A percentile compares a stretch with the other conserved stretches of the same genome.
Evolutionary conservation across 2,888 invertebrate genomes (phyloP).

Genomic region (Seira musarum): DNA sequence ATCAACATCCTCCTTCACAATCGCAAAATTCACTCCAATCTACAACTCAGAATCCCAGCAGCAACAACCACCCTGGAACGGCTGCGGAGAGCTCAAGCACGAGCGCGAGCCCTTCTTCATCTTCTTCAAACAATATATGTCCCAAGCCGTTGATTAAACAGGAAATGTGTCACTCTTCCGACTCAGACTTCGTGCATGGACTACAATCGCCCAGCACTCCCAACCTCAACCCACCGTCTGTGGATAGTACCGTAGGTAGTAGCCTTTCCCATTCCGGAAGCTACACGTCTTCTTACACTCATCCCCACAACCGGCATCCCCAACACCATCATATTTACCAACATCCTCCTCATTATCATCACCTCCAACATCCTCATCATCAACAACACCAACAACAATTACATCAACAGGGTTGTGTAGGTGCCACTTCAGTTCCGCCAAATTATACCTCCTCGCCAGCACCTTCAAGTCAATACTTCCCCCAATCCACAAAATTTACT

Average conservation of each 20-base stretch:
- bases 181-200: slow-evolving; percentile 56
- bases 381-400: slow-evolving; percentile 53
- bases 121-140: slow-evolving; percentile 20
- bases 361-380: slow-evolving; percentile 40
- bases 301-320: slow-evolving; percentile 51
- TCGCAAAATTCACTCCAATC: too few species aligned
- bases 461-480: not conserved
- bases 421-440: not conserved
- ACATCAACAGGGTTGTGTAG: slow-evolving; percentile 31
- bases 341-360: slow-evolving; percentile 47
- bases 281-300: slow-evolving; percentile 53
- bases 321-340: slow-evolving; percentile 57
- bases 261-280: slow-evolving; percentile 59
- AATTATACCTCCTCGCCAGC: not conserved
- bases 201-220: slow-evolving; percentile 51
- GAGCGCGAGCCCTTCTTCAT: slow-evolving; percentile 3
- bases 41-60: too few species aligned
- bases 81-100: too few species aligned
- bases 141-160: slow-evolving; percentile 58
- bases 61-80: too few species aligned
- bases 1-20: too few species aligned
- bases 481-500: slow-evolving; percentile 44
- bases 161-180: slow-evolving; percentile 61
- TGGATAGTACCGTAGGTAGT: slow-evolving; percentile 27
- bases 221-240: slow-evolving; percentile 56